These are phyloP conservation scores for Pipistrellus pipistrellus DNA, from an alignment of 2,797 vertebrate species.

Conservation along the genomic window DNA sequence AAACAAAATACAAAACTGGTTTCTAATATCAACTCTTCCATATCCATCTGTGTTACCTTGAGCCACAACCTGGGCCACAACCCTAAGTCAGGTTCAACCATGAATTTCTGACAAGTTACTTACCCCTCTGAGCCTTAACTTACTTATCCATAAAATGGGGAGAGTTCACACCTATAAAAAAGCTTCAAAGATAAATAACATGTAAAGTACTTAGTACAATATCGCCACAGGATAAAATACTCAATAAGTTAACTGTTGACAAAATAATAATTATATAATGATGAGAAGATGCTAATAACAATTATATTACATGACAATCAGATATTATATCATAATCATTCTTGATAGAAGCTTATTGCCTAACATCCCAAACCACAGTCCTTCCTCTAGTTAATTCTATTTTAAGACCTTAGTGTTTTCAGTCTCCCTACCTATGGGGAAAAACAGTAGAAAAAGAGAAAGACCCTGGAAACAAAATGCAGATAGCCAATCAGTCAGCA, in stretches of 20 bases:
- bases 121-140: conserved; percentile 43
- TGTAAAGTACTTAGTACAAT: neutral
- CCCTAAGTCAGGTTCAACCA: neutral
- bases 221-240: neutral
- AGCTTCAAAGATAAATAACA: conserved; percentile 18
- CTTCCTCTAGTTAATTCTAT: conserved; percentile 64
- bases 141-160: conserved; percentile 42
- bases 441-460: conserved; percentile 66
- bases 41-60: conserved; percentile 12
- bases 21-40: conserved; percentile 22
- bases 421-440: conserved; percentile 56
- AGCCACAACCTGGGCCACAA: neutral
- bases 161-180: conserved; percentile 8
- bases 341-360: conserved; percentile 20
- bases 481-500: conserved; percentile 86
- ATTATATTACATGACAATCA: conserved; percentile 34
- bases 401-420: conserved; percentile 69
- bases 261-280: conserved; percentile 72
- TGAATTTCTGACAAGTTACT: neutral
- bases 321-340: conserved; percentile 47
- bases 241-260: neutral
- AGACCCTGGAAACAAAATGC: conserved; percentile 85
- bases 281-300: conserved; percentile 62
- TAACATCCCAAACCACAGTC: conserved; percentile 13
- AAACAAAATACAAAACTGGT: neutral